A percentile compares a stretch with the other conserved stretches of the same genome.
Evolutionary conservation across 2,113 vertebrate genomes (phyloP).

Genomic region (Rhinichthys klamathensis): DNA sequence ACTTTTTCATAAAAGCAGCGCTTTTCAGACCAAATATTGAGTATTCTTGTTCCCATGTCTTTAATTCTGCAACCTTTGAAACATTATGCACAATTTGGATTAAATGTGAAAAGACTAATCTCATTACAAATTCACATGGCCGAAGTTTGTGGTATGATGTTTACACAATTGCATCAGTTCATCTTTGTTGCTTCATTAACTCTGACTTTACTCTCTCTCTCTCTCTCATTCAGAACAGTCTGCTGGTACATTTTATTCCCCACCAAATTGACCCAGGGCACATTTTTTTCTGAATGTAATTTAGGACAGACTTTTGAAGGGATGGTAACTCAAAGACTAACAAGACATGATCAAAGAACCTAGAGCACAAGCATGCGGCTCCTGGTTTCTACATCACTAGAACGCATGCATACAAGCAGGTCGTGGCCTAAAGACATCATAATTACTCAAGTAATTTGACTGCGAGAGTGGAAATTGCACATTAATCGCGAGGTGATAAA

Average conservation of each 20-base stretch:
- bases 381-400: constrained; percentile 13
- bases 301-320: constrained; percentile 48
- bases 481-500: constrained; percentile 36
- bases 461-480: constrained; percentile 25
- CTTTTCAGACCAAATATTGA: constrained; percentile 57
- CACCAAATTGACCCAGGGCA: constrained; percentile 48
- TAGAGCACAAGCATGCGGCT: not conserved
- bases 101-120: constrained; percentile 8
- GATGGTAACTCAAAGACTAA: constrained; percentile 40
- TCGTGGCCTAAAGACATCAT: constrained; percentile 7
- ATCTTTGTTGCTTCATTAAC: constrained; percentile 25
- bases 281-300: constrained; percentile 41
- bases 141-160: not conserved
- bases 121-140: constrained; percentile 13
- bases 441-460: constrained; percentile 29
- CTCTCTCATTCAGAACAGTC: constrained; percentile 37
- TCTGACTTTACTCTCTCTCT: constrained; percentile 10
- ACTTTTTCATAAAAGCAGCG: not conserved
- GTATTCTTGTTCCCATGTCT: constrained; percentile 38
- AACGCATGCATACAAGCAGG: not conserved
- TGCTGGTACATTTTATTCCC: constrained; percentile 38
- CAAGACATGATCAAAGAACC: constrained; percentile 41
- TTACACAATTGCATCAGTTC: constrained; percentile 19
- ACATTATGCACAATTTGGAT: constrained; percentile 16
- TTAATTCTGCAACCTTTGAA: constrained; percentile 14